Conservation (phyloP, 2,888 invertebrate species). For the Atethmia centrago region DNA sequence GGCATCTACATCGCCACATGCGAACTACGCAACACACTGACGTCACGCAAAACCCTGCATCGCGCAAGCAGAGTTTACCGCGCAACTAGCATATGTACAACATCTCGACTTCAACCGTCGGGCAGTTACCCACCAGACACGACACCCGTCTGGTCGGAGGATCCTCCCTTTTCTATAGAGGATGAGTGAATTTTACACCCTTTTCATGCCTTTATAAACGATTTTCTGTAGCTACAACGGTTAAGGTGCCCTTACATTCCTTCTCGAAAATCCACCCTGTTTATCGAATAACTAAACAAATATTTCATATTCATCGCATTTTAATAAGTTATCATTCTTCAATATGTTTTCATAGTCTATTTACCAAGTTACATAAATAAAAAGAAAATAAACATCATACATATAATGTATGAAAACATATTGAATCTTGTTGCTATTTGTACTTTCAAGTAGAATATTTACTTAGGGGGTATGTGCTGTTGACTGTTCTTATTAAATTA, state of each 20-base stretch:
- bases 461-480: constrained; percentile 8
- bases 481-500: constrained; percentile 24
- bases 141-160: no score
- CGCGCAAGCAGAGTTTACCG: no score
- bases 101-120: no score
- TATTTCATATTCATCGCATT: constrained; percentile 26
- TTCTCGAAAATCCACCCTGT: not conserved
- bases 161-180: no score
- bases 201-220: not conserved
- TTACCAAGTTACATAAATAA: constrained; percentile 12
- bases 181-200: no score
- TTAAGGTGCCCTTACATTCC: not conserved
- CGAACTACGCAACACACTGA: no score
- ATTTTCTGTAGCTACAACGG: not conserved
- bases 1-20: no score
- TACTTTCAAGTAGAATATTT: constrained; percentile 25
- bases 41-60: no score
- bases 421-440: constrained; percentile 33
- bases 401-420: constrained; percentile 24
- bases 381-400: constrained; percentile 27
- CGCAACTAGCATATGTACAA: no score
- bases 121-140: no score
- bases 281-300: constrained; percentile 12
- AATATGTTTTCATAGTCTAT: constrained; percentile 38
- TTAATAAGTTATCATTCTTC: constrained; percentile 45